Base-by-base conservation (phyloP, 37 sponge, comb jelly and placozoan genomes). In the Mnemiopsis leidyi region DNA sequence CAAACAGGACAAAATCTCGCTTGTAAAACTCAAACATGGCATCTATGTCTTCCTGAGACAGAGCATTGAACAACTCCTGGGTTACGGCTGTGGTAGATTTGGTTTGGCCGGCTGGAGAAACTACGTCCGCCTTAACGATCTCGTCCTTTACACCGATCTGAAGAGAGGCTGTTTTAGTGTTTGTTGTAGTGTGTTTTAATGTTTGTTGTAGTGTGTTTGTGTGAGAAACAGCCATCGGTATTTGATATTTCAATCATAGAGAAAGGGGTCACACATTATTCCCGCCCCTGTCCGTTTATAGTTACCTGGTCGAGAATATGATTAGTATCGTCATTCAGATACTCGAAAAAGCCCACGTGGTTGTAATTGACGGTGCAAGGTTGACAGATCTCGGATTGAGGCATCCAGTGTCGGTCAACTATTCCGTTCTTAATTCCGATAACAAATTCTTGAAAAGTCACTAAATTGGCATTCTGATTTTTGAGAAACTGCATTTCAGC, bases 291-390 rank as follows among this genome's bases (percentile, higher is more conserved):
- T 16, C 24, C 24, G 28, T n/a, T 7, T n/a, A 26, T n/a, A 25
- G 26, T 33, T 31, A 79, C 90, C 90, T 85, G 90, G 5, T 38
- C 26, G 13, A 28, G 36, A 18, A 85, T 40, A 39, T 85, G 39
- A 61, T 85, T 85, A 1, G 90, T 85, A 33, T 85, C 90, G 23
- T 40, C 61, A 13, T 28, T 40, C 25, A 85, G 40, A 26, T 85
- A 85, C 90, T 85, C 90, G 23, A 85, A 85, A 61, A 85, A 85
- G n/a, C 90, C 90, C 61, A 85, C 90, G 61, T 40, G 36, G 18
- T 38, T 26, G 23, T 85, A 85, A 5, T 39, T 26, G 23, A 85
- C 90, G 23, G 33, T 29, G 26, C 90, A 85, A 35, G 90, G 90
- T n/a, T 23, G 23, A 39, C 90, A 85, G 2, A 85, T 85, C 61